Percentiles rank a stretch among this genome's conserved stretches.
Evolutionary conservation across 23 tunicate genomes (phyloP).

Genomic region (Ascidia mentula): DNA sequence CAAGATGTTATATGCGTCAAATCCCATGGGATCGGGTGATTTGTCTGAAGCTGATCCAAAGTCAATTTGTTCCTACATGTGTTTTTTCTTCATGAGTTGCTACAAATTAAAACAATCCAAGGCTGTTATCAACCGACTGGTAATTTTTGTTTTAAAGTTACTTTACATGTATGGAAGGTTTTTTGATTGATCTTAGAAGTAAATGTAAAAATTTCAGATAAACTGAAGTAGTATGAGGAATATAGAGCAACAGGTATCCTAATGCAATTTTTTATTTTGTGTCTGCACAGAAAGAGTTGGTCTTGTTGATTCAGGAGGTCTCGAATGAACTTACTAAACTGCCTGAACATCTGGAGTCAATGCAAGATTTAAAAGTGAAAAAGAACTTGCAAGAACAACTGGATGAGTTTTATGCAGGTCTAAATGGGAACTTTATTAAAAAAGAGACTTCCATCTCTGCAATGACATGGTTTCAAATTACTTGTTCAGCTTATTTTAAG

Average conservation of each 20-base stretch:
- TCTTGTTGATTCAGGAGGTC: constrained; percentile 57
- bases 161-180: too few relatives aligned
- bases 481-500: too few relatives aligned
- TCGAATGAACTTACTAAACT: constrained; percentile 50
- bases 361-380: constrained; percentile 52
- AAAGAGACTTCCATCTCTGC: too few relatives aligned
- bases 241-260: too few relatives aligned
- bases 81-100: constrained; percentile 76
- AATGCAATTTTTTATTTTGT: too few relatives aligned
- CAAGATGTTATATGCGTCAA: constrained; percentile 75
- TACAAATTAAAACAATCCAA: constrained; percentile 66
- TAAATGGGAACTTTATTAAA: neutral
- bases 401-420: constrained; percentile 47
- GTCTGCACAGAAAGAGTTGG: constrained; percentile 63
- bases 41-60: constrained; percentile 79
- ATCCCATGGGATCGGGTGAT: constrained; percentile 76
- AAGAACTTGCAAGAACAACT: constrained; percentile 36
- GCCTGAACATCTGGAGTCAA: constrained; percentile 41
- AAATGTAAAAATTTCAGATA: too few relatives aligned
- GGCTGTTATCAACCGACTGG: constrained; percentile 78
- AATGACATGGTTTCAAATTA: too few relatives aligned
- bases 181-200: too few relatives aligned
- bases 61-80: constrained; percentile 64
- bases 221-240: too few relatives aligned
- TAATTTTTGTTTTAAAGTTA: too few relatives aligned